A percentile compares a stretch with the other conserved stretches of the same genome.
phyloP scores from a whole-genome alignment of 2,113 vertebrate species.

The Aviceda subcristata region DNA sequence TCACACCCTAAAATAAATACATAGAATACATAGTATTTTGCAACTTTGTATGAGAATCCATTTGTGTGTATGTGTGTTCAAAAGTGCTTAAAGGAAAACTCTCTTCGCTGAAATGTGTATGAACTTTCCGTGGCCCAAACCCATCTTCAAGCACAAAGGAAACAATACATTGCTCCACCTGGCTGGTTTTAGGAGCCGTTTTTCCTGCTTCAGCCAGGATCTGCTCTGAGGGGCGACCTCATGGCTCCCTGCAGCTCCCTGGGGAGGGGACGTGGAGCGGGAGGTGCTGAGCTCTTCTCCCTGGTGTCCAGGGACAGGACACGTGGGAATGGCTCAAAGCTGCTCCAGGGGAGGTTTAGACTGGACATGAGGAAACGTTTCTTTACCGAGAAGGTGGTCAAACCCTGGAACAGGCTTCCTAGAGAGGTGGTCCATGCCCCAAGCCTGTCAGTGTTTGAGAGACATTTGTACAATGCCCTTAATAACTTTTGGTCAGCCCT shows the following conservation, averaged over 20 bases:
- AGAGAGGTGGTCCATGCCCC: background rate
- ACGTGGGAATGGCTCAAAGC: fast-evolving
- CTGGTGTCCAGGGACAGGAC: background rate
- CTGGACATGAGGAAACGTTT: background rate
- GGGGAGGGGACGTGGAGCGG: background rate
- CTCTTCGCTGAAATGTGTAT: background rate
- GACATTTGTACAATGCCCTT: background rate
- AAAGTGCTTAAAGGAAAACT: background rate
- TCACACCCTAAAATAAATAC: background rate
- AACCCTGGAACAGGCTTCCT: background rate
- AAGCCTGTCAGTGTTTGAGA: background rate
- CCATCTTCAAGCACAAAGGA: background rate
- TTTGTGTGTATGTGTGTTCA: background rate
- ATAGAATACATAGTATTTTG: background rate
- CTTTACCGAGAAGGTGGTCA: background rate
- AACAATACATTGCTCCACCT: background rate
- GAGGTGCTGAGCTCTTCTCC: background rate
- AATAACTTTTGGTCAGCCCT: background rate
- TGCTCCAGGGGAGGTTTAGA: fast-evolving
- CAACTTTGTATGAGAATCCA: background rate
- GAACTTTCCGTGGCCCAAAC: background rate
- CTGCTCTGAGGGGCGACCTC: background rate
- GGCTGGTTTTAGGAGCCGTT: background rate
- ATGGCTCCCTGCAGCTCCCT: background rate
- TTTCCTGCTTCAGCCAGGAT: background rate